Conservation (phyloP, 37 sponge, comb jelly and placozoan genomes). For the Petrosia ficiformis region DNA sequence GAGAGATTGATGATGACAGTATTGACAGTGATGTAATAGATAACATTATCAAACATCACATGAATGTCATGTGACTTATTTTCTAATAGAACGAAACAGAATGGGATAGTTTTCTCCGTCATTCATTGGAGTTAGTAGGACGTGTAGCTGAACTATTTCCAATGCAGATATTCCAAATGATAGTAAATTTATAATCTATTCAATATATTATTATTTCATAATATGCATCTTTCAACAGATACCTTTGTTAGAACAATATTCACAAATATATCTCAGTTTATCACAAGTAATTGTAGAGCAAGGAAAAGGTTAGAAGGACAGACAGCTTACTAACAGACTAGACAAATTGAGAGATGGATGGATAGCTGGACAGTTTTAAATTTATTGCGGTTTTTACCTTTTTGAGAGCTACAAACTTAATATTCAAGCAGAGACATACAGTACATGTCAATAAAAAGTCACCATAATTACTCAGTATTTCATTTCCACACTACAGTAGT, state of each 20-base stretch:
- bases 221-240: constrained; percentile 7
- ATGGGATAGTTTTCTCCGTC: constrained; percentile 76
- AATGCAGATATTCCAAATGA: constrained; percentile 47
- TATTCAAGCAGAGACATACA: no score
- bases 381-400: no score
- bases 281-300: constrained; percentile 10
- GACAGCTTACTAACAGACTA: no score
- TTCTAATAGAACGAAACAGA: constrained; percentile 75
- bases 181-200: constrained; percentile 10
- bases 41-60: constrained; percentile 41
- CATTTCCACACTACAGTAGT: no score
- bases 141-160: constrained; percentile 79
- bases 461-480: no score
- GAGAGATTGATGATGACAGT: constrained; percentile 76
- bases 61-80: neutral
- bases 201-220: neutral
- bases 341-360: no score
- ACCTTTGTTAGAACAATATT: constrained; percentile 55
- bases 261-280: constrained; percentile 50
- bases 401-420: no score
- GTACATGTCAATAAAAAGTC: no score
- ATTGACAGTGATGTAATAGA: constrained; percentile 71
- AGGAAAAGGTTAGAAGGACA: no score
- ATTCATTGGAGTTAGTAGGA: constrained; percentile 66
- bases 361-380: no score